Conservation (phyloP, 2,888 invertebrate species). For the Orchestes rusci region DNA sequence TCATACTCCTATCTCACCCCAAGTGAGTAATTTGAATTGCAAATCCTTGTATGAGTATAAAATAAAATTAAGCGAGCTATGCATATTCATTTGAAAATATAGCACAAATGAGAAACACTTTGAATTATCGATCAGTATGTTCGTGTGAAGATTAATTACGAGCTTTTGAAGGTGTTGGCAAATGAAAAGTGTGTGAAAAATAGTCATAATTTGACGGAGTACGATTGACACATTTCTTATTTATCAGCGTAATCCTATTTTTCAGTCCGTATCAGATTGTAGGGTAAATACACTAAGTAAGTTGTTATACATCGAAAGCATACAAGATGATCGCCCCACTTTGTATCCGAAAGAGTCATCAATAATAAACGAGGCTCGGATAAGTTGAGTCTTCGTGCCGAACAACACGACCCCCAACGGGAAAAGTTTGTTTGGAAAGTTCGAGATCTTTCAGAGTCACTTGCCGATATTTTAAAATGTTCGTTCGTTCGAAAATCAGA, state of each 20-base stretch:
- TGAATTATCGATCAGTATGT: conserved; percentile 30
- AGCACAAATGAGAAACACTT: conserved; percentile 32
- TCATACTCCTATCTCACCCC: conserved; percentile 36
- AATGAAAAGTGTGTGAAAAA: too few species aligned
- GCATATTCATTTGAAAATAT: conserved; percentile 37
- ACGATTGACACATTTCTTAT: too few species aligned
- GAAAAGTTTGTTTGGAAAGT: conserved; percentile 14
- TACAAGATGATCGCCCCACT: conserved; percentile 11
- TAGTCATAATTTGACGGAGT: too few species aligned
- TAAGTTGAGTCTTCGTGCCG: conserved; percentile 14
- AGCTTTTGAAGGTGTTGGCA: too few species aligned
- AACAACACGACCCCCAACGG: conserved; percentile 10
- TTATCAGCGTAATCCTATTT: too few species aligned
- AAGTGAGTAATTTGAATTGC: conserved; percentile 41
- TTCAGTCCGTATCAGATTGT: too few species aligned
- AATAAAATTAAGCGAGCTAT: conserved; percentile 38
- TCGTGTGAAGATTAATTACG: too few species aligned
- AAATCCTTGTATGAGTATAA: conserved; percentile 41
- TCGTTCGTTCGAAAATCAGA: too few species aligned
- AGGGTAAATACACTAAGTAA: conserved; percentile 4
- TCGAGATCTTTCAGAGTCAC: conserved; percentile 13
- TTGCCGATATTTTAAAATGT: conserved; percentile 10
- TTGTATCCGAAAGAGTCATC: conserved; percentile 17
- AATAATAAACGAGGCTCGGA: conserved; percentile 19
- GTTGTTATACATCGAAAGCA: conserved; percentile 7